Percentiles rank a stretch among this genome's conserved stretches.
Evolutionary conservation across 2,888 invertebrate species (phyloP).

Genomic region (Phortica okadai): DNA sequence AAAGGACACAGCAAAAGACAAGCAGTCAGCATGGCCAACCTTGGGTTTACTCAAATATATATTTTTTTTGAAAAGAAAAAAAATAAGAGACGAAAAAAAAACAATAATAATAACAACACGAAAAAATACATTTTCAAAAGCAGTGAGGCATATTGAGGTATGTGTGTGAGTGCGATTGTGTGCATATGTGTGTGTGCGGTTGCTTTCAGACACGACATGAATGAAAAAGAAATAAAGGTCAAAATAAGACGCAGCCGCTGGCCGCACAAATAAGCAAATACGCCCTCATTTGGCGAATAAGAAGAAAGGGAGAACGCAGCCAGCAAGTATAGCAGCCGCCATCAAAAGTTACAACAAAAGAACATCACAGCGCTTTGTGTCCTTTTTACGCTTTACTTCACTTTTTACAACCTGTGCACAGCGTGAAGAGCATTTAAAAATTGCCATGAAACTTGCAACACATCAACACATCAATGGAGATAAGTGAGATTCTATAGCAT

Average conservation of each 20-base stretch:
- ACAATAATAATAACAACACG: background rate
- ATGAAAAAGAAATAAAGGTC: slow-evolving; percentile 38
- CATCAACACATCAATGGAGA: background rate
- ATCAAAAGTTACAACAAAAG: slow-evolving; percentile 14
- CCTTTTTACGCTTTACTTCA: background rate
- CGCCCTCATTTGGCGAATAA: background rate
- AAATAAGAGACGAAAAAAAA: background rate
- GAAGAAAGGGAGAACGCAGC: background rate
- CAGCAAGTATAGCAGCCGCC: background rate
- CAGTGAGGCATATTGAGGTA: no score
- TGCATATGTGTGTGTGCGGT: background rate
- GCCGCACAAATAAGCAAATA: background rate
- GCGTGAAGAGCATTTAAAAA: background rate
- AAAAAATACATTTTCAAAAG: no score
- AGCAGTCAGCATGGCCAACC: background rate
- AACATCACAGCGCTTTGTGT: slow-evolving; percentile 12
- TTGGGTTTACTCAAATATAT: background rate
- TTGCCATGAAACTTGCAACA: background rate
- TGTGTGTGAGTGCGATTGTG: background rate
- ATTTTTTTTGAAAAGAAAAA: background rate
- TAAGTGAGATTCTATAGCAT: background rate
- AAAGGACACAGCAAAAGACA: background rate
- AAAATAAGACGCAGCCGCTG: background rate
- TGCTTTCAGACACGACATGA: slow-evolving; percentile 45
- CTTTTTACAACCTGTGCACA: background rate